Percentiles rank a stretch among this genome's conserved stretches.
These are phyloP conservation scores for Limonius californicus DNA, from an alignment of 1,140 invertebrate species.

Conservation along the genomic window DNA sequence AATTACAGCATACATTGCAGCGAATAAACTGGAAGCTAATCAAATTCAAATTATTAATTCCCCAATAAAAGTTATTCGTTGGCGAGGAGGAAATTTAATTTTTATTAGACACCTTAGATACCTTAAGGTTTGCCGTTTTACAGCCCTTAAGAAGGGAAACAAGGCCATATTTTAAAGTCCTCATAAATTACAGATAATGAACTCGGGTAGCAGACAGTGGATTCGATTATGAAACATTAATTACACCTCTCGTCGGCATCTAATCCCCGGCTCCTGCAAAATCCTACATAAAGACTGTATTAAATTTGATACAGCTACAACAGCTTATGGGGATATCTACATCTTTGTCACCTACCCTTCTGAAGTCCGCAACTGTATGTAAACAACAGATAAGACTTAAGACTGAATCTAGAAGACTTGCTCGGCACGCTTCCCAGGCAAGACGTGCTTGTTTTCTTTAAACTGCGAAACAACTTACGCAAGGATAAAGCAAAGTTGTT, in stretches of 20 bases:
- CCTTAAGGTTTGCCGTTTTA: slow-evolving; percentile 4
- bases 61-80: not conserved
- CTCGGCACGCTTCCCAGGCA: too few relatives aligned
- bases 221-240: slow-evolving; percentile 45
- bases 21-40: too few relatives aligned
- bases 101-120: not conserved
- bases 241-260: slow-evolving; percentile 39
- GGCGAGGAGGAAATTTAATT: not conserved
- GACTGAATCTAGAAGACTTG: too few relatives aligned
- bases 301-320: slow-evolving; percentile 32
- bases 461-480: too few relatives aligned
- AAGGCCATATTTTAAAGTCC: slow-evolving; percentile 31
- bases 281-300: slow-evolving; percentile 32
- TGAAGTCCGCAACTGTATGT: slow-evolving; percentile 8
- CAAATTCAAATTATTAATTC: too few relatives aligned
- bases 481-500: too few relatives aligned
- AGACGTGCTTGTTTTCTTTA: too few relatives aligned
- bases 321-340: not conserved
- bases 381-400: not conserved
- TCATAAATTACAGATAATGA: slow-evolving; percentile 42
- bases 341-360: slow-evolving; percentile 7
- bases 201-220: slow-evolving; percentile 40
- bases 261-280: slow-evolving; percentile 31
- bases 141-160: slow-evolving; percentile 16
- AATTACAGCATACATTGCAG: too few relatives aligned